These are phyloP conservation scores for Drosophila seguyi DNA, from an alignment of 1,140 invertebrate genomes.

Conservation along the genomic window DNA sequence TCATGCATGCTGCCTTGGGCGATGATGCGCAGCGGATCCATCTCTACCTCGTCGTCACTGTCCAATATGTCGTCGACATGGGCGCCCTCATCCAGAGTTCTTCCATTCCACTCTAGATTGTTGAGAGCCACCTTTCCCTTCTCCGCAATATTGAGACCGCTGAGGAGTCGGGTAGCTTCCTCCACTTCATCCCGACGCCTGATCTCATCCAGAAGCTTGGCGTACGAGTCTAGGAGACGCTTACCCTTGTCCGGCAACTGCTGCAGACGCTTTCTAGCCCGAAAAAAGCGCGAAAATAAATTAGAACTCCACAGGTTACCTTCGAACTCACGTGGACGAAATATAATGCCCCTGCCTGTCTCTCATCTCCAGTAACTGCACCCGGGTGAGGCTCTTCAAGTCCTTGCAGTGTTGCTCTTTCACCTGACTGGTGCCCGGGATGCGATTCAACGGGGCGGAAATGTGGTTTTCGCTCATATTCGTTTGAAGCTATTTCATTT, in stretches of 20 bases:
- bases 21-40: slow-evolving; percentile 89
- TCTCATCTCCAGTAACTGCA: slow-evolving; percentile 86
- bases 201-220: slow-evolving; percentile 87
- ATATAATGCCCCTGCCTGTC: slow-evolving; percentile 86
- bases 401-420: slow-evolving; percentile 73
- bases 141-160: slow-evolving; percentile 87
- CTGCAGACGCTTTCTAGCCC: slow-evolving; percentile 68
- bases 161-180: slow-evolving; percentile 87
- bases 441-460: slow-evolving; percentile 45
- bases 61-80: slow-evolving; percentile 86
- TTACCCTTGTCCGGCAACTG: slow-evolving; percentile 90
- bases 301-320: slow-evolving; percentile 13
- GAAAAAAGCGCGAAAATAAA: slow-evolving; percentile 9
- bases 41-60: slow-evolving; percentile 89
- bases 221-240: slow-evolving; percentile 87
- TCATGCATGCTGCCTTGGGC: slow-evolving; percentile 87
- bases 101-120: slow-evolving; percentile 89
- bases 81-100: slow-evolving; percentile 62
- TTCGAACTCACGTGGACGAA: slow-evolving; percentile 85
- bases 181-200: slow-evolving; percentile 87
- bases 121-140: slow-evolving; percentile 87
- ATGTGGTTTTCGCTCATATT: slow-evolving; percentile 41
- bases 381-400: slow-evolving; percentile 83
- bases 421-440: slow-evolving; percentile 52
- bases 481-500: slow-evolving; percentile 11